Percentiles rank a stretch among this genome's conserved stretches.
Evolutionary conservation across 2,888 invertebrate genomes (phyloP).

Genomic region (Romanomermis culicivorax): DNA sequence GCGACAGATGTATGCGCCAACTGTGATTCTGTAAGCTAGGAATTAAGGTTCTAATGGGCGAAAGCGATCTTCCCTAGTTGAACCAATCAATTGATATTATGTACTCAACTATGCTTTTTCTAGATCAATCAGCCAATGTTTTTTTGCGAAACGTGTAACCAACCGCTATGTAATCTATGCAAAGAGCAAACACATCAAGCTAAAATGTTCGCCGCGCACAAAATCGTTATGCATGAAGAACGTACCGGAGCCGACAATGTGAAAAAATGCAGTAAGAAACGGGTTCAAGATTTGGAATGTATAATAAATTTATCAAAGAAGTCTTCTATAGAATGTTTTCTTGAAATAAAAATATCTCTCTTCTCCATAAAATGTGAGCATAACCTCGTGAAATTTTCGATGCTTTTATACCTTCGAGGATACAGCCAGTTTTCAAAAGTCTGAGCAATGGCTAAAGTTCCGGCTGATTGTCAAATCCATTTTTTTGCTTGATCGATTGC

Average conservation of each 20-base stretch:
- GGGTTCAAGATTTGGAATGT: neutral
- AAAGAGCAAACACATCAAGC: conserved; percentile 51
- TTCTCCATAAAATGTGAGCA: too few species aligned
- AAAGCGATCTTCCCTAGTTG: too few species aligned
- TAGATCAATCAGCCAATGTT: conserved; percentile 41
- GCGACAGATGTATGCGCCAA: conserved; percentile 53
- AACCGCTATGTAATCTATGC: conserved; percentile 48
- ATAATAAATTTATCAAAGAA: neutral
- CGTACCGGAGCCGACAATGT: conserved; percentile 32
- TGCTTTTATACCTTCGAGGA: too few species aligned
- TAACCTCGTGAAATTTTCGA: too few species aligned
- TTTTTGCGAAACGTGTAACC: conserved; percentile 56
- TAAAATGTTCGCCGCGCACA: conserved; percentile 52
- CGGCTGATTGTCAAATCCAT: too few species aligned
- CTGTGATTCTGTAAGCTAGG: conserved; percentile 43
- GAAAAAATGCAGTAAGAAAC: conserved; percentile 40
- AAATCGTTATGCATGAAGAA: conserved; percentile 49
- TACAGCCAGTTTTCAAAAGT: too few species aligned
- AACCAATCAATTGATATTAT: neutral
- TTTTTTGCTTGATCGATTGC: too few species aligned
- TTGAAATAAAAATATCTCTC: too few species aligned
- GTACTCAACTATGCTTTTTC: conserved; percentile 7
- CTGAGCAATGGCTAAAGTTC: too few species aligned
- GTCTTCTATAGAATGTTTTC: too few species aligned
- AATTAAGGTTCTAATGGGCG: too few species aligned